phyloP scores from a whole-genome alignment of 2,888 invertebrate species.

The Argyresthia goedartella region DNA sequence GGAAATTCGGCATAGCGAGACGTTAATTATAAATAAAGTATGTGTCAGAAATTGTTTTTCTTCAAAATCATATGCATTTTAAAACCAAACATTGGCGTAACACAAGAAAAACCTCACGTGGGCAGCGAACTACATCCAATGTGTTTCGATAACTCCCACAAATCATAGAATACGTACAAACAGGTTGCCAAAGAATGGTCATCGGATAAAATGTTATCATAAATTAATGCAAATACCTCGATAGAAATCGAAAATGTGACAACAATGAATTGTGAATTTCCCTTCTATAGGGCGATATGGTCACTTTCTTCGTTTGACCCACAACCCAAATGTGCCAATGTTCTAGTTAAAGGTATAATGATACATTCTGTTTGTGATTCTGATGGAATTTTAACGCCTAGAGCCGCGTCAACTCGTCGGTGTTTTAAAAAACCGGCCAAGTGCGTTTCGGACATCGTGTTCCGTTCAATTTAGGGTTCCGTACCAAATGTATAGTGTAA shows the following conservation, averaged over 20 bases:
- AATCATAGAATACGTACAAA: background rate
- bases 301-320: constrained; percentile 34
- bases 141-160: background rate
- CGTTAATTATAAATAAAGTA: no score
- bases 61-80: no score
- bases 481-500: no score
- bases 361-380: constrained; percentile 22
- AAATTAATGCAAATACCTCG: constrained; percentile 37
- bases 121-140: no score
- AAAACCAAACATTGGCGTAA: no score
- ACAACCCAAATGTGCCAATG: constrained; percentile 20
- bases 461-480: no score
- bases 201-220: constrained; percentile 21
- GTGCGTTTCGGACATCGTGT: no score
- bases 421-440: background rate
- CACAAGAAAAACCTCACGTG: no score
- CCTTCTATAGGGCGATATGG: constrained; percentile 21
- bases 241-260: constrained; percentile 29
- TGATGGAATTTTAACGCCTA: constrained; percentile 8
- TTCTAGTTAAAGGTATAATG: constrained; percentile 21
- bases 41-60: no score
- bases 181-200: background rate
- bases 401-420: background rate
- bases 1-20: no score
- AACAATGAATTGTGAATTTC: constrained; percentile 34